phyloP scores from a whole-genome alignment of 2,797 vertebrate genomes.

The Muscicapa comitata region DNA sequence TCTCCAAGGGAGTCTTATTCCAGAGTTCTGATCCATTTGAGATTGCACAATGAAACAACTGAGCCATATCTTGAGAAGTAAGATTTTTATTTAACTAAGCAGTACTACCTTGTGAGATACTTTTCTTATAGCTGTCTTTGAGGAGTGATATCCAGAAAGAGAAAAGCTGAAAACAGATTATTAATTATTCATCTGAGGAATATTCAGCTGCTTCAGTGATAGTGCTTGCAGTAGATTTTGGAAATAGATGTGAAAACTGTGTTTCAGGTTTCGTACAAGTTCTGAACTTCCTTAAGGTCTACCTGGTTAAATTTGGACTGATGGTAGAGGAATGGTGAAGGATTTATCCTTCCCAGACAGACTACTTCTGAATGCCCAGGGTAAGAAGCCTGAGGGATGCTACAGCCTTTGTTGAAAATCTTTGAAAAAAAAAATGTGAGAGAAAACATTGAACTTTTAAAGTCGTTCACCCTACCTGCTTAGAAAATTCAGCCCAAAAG shows the following conservation, averaged over 20 bases:
- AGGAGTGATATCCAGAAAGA: conserved; percentile 5
- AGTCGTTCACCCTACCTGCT: background rate
- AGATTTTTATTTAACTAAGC: conserved; percentile 57
- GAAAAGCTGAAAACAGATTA: background rate
- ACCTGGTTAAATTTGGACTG: background rate
- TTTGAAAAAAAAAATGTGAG: background rate
- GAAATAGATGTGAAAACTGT: background rate
- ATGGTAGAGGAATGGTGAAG: background rate
- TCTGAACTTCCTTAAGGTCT: background rate
- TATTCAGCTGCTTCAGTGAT: background rate
- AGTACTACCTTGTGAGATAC: conserved; percentile 29
- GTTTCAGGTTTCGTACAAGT: background rate
- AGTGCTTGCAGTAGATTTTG: background rate
- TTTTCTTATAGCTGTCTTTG: conserved; percentile 47
- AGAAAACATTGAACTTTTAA: background rate
- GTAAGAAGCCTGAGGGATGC: background rate
- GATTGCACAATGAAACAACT: conserved; percentile 9
- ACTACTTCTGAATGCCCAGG: background rate
- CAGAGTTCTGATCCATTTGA: background rate
- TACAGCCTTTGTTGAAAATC: background rate
- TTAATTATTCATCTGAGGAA: background rate
- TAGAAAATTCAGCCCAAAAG: background rate
- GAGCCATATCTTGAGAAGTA: conserved; percentile 25
- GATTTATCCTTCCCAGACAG: background rate
- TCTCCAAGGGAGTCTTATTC: background rate